Percentiles rank a stretch among this genome's conserved stretches.
Conservation (phyloP, 2,113 vertebrate species). For the Guaruba guarouba region DNA sequence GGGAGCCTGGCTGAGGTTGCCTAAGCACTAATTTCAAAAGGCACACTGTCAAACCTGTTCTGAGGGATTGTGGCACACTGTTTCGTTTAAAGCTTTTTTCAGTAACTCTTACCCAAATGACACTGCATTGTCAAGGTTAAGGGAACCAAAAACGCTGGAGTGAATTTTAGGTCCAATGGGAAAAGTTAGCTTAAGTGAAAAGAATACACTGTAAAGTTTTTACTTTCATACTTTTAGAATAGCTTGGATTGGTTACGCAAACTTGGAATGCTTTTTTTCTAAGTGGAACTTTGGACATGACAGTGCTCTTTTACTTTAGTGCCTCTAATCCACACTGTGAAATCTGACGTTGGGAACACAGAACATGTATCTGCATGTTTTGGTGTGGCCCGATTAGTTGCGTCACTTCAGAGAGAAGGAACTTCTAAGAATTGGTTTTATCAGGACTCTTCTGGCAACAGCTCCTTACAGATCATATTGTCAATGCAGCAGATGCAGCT, state of each 20-base stretch:
- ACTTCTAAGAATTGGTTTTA: constrained; percentile 52
- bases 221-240: neutral
- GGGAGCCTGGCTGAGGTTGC: neutral
- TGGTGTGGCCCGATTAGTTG: constrained; percentile 24
- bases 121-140: neutral
- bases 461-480: constrained; percentile 69
- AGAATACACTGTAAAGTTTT: neutral
- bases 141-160: neutral
- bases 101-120: neutral
- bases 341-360: neutral
- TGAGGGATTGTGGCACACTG: neutral
- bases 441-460: constrained; percentile 54
- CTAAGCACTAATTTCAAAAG: neutral
- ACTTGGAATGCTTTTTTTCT: neutral
- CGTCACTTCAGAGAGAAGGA: neutral
- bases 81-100: neutral
- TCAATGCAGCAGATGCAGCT: constrained; percentile 32
- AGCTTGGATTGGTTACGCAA: neutral
- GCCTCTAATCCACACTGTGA: neutral
- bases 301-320: neutral
- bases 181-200: neutral
- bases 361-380: neutral
- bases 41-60: neutral
- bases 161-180: neutral
- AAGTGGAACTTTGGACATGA: neutral